Evolutionary conservation across 2,888 invertebrate genomes (phyloP).

Genomic region (Pristionchus maxplancki): DNA sequence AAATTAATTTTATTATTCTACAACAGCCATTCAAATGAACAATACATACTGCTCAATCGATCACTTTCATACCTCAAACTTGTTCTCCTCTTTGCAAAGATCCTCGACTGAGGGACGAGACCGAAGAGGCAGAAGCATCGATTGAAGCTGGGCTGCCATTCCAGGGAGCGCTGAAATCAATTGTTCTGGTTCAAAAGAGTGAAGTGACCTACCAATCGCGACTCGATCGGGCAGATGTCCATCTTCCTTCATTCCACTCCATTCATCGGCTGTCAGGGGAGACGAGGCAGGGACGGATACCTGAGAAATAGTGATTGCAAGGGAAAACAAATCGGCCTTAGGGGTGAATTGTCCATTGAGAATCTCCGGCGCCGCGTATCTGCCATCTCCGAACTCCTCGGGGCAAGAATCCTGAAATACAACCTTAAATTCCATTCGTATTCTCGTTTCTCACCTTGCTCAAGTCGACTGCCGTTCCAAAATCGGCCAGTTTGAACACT

Average conservation of each 20-base stretch:
- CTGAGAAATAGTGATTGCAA: not conserved
- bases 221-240: not conserved
- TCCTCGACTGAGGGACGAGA: not conserved
- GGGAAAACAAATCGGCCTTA: not conserved
- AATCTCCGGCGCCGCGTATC: constrained; percentile 5
- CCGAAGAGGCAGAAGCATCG: not conserved
- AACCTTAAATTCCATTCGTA: no score
- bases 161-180: not conserved
- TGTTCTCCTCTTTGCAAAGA: not conserved
- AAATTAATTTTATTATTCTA: not conserved
- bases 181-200: not conserved
- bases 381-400: not conserved
- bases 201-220: not conserved
- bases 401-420: not conserved
- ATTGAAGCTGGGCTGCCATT: not conserved
- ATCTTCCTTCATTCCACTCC: not conserved
- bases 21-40: not conserved
- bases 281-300: not conserved
- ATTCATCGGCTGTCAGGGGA: not conserved
- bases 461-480: not conserved
- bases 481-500: not conserved
- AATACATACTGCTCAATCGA: not conserved
- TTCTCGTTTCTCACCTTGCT: not conserved
- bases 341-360: not conserved
- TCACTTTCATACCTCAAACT: not conserved